Base-by-base conservation (phyloP, 2,888 invertebrate genomes). In the Fragum whitleyi region DNA sequence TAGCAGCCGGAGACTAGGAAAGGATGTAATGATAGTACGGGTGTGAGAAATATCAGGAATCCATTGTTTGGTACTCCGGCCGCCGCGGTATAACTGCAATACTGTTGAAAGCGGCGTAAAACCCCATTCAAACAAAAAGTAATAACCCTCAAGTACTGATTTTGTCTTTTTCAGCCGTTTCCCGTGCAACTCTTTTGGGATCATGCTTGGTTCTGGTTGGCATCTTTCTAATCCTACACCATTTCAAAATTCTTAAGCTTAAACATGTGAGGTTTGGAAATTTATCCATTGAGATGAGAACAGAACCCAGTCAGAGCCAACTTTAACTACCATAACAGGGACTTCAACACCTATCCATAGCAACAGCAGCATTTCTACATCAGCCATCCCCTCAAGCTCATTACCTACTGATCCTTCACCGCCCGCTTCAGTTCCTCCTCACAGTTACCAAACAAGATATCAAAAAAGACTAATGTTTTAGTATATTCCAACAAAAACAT, bases 181-280 rank as follows among this genome's bases (percentile, higher is more conserved):
- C 32, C 32, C 32, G 3, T 36, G 32, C 32, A 36, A 36, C 32
- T 36, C 32, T 36, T 36, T 36, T 36, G 32, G 32, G 32, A 36
- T 36, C 32, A 36, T 36, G 32, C 32, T 36, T 36, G 32, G 32
- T 36, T 36, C 32, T 36, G 32, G 32, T 36, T 36, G 32, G 32
- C 32, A 36, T 36, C 32, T 36, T 36, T 36, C 32, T 36, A 36
- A 36, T 36, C 32, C 32, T 36, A 36, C 32, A 36, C 51, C 51
- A 51, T 51, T 51, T 51, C 21, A 51, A 51, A 51, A 51, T 51
- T 51, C 51, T 51, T 51, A 51, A 51, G 21, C 21, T 51, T n/a
- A 51, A 51, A 51, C 51, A 51, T 21, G 51, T 51, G 21, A 51
- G 51, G 51, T 21, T 51, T 51, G 51, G 51, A 51, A 51, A 51